Conservation (phyloP, 2,888 invertebrate genomes). For the Sabellastarte sp. region DNA sequence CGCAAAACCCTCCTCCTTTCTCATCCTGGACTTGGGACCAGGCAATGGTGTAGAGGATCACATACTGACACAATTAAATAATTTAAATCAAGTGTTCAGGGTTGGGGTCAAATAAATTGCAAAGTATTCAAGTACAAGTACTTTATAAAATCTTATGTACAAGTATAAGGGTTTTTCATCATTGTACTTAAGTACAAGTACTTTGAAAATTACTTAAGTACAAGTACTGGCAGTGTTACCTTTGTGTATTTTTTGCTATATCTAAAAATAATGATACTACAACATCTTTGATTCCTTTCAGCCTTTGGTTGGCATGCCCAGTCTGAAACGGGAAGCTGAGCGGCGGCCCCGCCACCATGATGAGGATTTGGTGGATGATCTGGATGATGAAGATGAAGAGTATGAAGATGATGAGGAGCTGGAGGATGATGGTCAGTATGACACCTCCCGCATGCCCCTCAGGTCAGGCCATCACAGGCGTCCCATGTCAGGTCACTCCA, state of each 20-base stretch:
- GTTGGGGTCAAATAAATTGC: no score
- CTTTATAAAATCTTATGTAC: no score
- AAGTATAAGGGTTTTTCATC: no score
- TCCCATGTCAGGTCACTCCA: neutral
- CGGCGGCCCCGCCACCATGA: constrained; percentile 29
- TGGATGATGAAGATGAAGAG: constrained; percentile 2
- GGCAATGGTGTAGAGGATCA: no score
- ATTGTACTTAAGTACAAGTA: no score
- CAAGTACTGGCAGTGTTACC: no score
- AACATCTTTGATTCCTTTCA: constrained; percentile 16
- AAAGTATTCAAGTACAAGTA: no score
- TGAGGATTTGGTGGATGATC: constrained; percentile 39
- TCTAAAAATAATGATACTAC: neutral
- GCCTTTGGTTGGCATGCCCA: constrained; percentile 50
- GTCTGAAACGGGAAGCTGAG: constrained; percentile 25
- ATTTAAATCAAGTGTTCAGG: no score
- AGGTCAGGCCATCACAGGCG: neutral
- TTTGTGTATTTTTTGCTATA: neutral
- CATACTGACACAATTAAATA: no score
- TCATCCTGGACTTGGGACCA: no score
- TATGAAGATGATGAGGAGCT: neutral
- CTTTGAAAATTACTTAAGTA: no score
- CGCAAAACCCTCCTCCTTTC: no score
- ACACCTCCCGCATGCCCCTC: neutral
- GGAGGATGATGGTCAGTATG: neutral